Evolutionary conservation across 92 coral and sea anemone species (phyloP), one percentile per base, ranked within the genome.

Genomic region (Hydrozoanthus gracilis): DNA sequence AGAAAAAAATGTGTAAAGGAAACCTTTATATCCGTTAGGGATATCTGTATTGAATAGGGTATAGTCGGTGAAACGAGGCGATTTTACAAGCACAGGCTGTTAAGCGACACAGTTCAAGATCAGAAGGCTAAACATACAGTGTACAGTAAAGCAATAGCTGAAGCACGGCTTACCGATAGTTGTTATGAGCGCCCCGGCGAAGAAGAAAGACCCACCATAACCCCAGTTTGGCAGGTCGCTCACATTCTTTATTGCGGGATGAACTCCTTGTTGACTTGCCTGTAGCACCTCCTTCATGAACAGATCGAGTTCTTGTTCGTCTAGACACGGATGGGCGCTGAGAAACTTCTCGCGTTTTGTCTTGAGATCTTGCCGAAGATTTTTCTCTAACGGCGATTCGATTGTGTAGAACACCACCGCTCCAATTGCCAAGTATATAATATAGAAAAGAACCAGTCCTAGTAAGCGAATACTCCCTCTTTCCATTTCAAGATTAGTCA

Each of bases 171-270:
- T 80, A 80, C 85, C 85, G n/a, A 80, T 80, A 15, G 85, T 80
- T 18, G 85, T 80, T 13, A 80, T 80, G 60, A 80, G 85, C 2
- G 85, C 85, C 17, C 85, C 85, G 18, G 85, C 85, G 46, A 80
- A 80, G 85, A 80, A 80, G 56, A 80, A 80, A 6, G 85, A 80
- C 1, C 85, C 74, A 1, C 74, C 85, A n/a, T 80, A 80, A 8
- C 85, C 85, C 85, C 85, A 80, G 74, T 80, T 80, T 0, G 85
- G 85, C 9, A 80, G 49, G n/a, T 80, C 12, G 15, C 85, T 80
- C 8, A 80, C 85, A 35, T 80, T 80, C 56, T 20, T 65, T 18
- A 80, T 80, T 2, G 85, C 85, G 7, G 85, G 85, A 10, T 60
- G 13, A 18, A 80, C 85, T 80, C 85, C 85, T 9, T 65, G 85